Base-by-base conservation (phyloP, 1,140 invertebrate genomes). In the Orius insidiosus region DNA sequence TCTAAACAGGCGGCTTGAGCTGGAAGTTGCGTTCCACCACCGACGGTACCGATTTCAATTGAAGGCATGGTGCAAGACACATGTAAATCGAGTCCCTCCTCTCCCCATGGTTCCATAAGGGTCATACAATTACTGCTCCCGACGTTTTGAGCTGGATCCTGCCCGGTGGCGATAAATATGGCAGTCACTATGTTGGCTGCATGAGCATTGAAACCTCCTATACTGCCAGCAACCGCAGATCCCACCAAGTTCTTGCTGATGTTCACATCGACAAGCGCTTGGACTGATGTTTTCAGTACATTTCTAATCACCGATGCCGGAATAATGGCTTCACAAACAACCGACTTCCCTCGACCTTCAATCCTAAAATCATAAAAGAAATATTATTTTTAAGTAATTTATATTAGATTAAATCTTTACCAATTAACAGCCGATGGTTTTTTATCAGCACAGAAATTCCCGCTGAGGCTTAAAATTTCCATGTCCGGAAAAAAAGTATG, bases 101-200 rank as follows among this genome's bases (percentile, higher is more conserved):
- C 70, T 2, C 81, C 85, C 59, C 76, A 78, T 0, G 77, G 70
- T 61, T 97, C 92, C 85, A 98, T 92, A 45, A 84, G 65, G 0
- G 94, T 98, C 51, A 95, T 85, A 60, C 96, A 99, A 61, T 95
- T 96, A 56, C 88, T 92, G 57, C 93, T 98, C 0, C 78, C 79
- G 0, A 98, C 84, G 61, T 89, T 92, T 65, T 99, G 96, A 0
- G 95, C 96, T 24, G 94, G 90, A 71, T 99, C 96, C 65, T 98
- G 94, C 32, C 96, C 96, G 13, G 92, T 96, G 2, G 96, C 95
- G 51, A 98, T 87, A 59, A 80, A 99, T 36, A 99, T 84, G 6
- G 96, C 95, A 0, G 95, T 93, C 0, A 99, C 94, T 65, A 99
- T 85, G 64, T 99, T 99, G 0, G 94, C 93, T 1, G 96, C 93